A percentile compares a stretch with the other conserved stretches of the same genome.
Evolutionary conservation across 1,140 invertebrate species (phyloP).

Genomic region (Drosophila santomea): DNA sequence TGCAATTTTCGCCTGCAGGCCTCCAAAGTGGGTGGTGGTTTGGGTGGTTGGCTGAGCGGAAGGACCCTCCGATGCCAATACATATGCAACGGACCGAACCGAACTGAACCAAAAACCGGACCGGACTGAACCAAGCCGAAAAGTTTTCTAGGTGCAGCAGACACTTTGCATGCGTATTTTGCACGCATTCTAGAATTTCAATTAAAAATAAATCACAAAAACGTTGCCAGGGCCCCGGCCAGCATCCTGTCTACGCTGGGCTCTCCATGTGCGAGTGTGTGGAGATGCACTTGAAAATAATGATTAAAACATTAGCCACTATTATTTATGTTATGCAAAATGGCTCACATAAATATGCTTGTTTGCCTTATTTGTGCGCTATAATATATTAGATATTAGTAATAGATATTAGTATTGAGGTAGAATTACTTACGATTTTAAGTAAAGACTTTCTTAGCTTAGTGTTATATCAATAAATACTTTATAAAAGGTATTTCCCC

Average conservation of each 20-base stretch:
- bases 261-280: background rate
- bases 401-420: too few species aligned
- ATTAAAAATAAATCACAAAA: constrained; percentile 85
- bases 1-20: constrained; percentile 79
- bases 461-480: too few species aligned
- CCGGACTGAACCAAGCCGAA: constrained; percentile 15
- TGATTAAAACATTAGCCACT: background rate
- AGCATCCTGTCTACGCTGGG: constrained; percentile 25
- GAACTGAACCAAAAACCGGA: constrained; percentile 23
- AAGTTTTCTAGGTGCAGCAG: constrained; percentile 78
- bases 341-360: background rate
- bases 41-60: background rate
- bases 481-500: too few species aligned
- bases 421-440: too few species aligned
- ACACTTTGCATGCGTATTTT: constrained; percentile 84
- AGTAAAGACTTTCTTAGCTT: too few species aligned
- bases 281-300: constrained; percentile 5
- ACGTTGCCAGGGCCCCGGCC: constrained; percentile 57
- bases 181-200: constrained; percentile 85
- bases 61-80: constrained; percentile 37
- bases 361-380: background rate
- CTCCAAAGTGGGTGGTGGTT: constrained; percentile 34
- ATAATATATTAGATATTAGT: too few species aligned
- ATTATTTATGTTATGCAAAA: background rate
- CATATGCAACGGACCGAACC: constrained; percentile 42